Evolutionary conservation across 2,113 vertebrate genomes (phyloP).

Genomic region (Spea multiplicata): DNA sequence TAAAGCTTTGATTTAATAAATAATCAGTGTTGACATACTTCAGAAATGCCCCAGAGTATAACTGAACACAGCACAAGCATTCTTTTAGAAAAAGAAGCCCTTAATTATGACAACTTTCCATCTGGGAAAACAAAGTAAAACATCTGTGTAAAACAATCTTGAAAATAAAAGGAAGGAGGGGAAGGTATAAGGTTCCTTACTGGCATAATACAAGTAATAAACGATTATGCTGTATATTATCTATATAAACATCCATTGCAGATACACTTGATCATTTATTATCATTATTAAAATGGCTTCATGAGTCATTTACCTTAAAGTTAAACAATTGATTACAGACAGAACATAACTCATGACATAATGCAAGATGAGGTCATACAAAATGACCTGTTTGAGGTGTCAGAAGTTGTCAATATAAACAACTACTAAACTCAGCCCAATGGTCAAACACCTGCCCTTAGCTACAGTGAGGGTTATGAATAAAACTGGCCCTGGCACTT

Average conservation of each 20-base stretch:
- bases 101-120: no score
- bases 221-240: no score
- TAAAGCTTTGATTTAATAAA: no score
- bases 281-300: not conserved
- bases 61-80: not conserved
- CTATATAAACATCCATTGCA: no score
- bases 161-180: no score
- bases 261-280: no score
- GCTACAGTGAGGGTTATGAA: not conserved
- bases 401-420: conserved; percentile 31
- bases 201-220: no score
- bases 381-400: conserved; percentile 34
- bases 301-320: conserved; percentile 16
- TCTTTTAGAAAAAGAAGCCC: not conserved
- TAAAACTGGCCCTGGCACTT: no score
- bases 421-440: conserved; percentile 12
- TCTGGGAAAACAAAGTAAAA: no score
- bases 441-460: not conserved
- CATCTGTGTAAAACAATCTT: no score
- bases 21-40: not conserved
- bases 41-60: not conserved
- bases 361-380: conserved; percentile 31
- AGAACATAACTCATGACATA: conserved; percentile 25
- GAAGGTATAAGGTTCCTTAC: no score
- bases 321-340: conserved; percentile 18